A percentile compares a stretch with the other conserved stretches of the same genome.
These are phyloP conservation scores for Drosophila neocordata DNA, from an alignment of 1,140 invertebrate genomes.

Conservation along the genomic window DNA sequence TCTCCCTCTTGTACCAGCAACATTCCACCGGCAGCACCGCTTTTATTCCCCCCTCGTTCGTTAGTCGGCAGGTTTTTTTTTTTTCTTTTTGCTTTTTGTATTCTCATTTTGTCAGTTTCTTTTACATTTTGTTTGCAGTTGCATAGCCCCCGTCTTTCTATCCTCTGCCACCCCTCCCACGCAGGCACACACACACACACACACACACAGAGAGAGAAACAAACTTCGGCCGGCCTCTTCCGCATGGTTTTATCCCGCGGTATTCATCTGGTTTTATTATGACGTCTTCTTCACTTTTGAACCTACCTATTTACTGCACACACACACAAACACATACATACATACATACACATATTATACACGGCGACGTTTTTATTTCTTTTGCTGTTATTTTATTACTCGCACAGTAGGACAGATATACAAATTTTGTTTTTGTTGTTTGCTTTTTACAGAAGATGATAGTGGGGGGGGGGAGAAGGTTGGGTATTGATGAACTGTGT, in stretches of 20 bases:
- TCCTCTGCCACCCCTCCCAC: too few relatives aligned
- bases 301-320: constrained; percentile 43
- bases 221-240: too few relatives aligned
- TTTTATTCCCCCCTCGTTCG: constrained; percentile 23
- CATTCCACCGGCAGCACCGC: not conserved
- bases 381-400: constrained; percentile 77
- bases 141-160: not conserved
- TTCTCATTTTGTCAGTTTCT: constrained; percentile 22
- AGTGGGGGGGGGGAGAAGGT: too few relatives aligned
- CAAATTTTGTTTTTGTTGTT: too few relatives aligned
- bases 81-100: constrained; percentile 30
- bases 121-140: constrained; percentile 35
- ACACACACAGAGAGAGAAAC: too few relatives aligned
- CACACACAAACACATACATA: not conserved
- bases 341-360: not conserved
- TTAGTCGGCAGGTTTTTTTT: constrained; percentile 52
- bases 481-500: not conserved
- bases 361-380: constrained; percentile 53
- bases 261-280: constrained; percentile 34
- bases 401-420: constrained; percentile 23
- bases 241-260: not conserved
- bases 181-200: too few relatives aligned
- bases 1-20: not conserved
- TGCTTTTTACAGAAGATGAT: too few relatives aligned
- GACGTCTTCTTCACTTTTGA: constrained; percentile 39